Conservation (phyloP, 2,888 invertebrate species). For the Callinectes sapidus region DNA sequence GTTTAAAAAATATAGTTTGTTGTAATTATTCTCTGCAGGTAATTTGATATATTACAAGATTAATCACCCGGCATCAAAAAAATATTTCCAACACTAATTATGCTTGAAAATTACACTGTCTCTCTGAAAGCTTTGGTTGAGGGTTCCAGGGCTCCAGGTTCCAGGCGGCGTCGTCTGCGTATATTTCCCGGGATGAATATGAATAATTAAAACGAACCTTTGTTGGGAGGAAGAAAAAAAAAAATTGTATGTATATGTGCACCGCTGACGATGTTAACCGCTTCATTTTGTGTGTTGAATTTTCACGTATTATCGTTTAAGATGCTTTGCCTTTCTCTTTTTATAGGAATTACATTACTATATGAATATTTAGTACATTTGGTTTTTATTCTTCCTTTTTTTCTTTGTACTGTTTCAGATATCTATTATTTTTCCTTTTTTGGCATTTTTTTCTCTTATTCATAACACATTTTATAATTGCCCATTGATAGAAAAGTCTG, state of each 20-base stretch:
- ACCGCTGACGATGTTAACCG: not conserved
- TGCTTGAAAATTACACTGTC: conserved; percentile 36
- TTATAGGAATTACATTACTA: not conserved
- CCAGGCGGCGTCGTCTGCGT: conserved; percentile 7
- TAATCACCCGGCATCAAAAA: conserved; percentile 34
- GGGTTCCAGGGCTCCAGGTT: not conserved
- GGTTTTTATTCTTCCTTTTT: not conserved
- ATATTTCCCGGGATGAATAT: not conserved
- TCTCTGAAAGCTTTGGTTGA: not conserved
- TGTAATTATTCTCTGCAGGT: conserved; percentile 37
- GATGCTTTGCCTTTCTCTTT: not conserved
- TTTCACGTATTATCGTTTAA: not conserved
- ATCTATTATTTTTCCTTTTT: not conserved
- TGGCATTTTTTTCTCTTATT: not conserved
- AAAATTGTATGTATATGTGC: not conserved
- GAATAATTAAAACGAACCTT: not conserved
- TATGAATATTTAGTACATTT: not conserved
- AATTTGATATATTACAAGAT: conserved; percentile 34
- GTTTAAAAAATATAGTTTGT: conserved; percentile 31
- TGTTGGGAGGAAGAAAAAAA: not conserved
- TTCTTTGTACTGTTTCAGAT: not conserved
- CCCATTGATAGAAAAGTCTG: not conserved
- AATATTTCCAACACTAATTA: conserved; percentile 33
- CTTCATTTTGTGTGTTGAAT: not conserved
- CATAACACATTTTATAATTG: not conserved